These are phyloP conservation scores for Empidonax alnorum DNA, from an alignment of 2,113 vertebrate species.

Conservation along the genomic window DNA sequence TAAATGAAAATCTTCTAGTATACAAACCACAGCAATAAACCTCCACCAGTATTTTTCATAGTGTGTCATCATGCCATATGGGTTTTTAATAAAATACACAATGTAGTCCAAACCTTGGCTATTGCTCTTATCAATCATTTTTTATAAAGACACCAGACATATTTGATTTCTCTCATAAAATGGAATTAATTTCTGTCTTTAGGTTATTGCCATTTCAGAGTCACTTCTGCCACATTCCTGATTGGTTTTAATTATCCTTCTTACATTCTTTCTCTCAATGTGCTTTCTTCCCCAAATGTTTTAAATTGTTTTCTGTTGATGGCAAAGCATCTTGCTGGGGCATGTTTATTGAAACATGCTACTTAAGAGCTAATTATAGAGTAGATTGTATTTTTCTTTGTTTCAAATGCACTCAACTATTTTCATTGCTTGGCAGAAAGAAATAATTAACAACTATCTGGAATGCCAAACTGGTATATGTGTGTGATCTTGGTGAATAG, in stretches of 20 bases:
- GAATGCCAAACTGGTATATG: accelerated
- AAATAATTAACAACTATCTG: background rate
- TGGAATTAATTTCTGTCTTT: background rate
- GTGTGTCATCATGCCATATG: background rate
- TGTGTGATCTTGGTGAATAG: background rate
- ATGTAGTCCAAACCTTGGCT: background rate
- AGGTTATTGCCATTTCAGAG: slow-evolving; percentile 3
- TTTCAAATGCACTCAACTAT: background rate
- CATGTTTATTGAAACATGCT: background rate
- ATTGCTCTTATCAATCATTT: background rate
- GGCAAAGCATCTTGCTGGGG: background rate
- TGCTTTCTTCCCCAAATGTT: background rate
- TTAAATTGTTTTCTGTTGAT: slow-evolving; percentile 3
- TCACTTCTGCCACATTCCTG: background rate
- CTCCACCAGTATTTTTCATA: background rate
- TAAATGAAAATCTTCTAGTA: slow-evolving; percentile 5
- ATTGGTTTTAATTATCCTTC: slow-evolving; percentile 35
- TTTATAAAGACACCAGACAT: background rate
- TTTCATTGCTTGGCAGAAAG: background rate
- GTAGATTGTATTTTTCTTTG: background rate
- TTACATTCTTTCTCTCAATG: background rate
- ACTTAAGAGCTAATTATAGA: background rate
- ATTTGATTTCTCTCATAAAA: background rate
- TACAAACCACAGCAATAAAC: slow-evolving; percentile 8
- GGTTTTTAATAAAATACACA: slow-evolving; percentile 23